phyloP scores from a whole-genome alignment of 2,113 vertebrate genomes.

The Machaerirhynchus nigripectus region DNA sequence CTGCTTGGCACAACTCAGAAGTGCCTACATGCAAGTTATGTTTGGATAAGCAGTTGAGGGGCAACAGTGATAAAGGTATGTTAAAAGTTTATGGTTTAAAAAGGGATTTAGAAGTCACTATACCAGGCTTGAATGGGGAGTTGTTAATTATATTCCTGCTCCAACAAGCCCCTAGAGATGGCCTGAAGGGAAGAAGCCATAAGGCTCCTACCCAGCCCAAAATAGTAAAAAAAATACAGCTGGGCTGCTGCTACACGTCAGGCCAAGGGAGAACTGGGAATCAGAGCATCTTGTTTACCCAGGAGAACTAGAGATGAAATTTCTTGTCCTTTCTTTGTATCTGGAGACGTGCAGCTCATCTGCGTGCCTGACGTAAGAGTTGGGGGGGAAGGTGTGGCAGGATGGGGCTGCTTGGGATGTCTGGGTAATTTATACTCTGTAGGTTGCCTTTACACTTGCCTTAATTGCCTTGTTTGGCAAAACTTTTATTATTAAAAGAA shows the following conservation, averaged over 20 bases:
- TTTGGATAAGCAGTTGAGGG: neutral
- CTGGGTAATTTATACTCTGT: neutral
- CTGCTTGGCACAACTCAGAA: neutral
- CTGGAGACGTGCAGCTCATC: accelerated
- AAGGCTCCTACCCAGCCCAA: neutral
- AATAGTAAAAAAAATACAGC: neutral
- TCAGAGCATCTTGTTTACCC: neutral
- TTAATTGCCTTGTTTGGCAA: neutral
- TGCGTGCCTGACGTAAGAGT: neutral
- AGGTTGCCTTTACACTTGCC: neutral
- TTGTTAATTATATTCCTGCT: slow-evolving; percentile 39
- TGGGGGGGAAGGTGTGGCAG: slow-evolving; percentile 32
- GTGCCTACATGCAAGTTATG: neutral
- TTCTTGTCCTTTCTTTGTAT: neutral
- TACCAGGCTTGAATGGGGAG: neutral
- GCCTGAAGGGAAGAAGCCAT: slow-evolving; percentile 31
- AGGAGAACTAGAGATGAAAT: neutral
- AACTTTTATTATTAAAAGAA: neutral
- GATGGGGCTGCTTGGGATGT: neutral
- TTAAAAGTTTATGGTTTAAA: neutral
- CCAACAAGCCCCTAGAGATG: slow-evolving; percentile 31
- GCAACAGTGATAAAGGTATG: neutral
- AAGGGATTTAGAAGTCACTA: neutral
- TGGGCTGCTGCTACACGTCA: neutral
- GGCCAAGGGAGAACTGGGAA: neutral